Evolutionary conservation across 2,113 vertebrate genomes (phyloP).

Genomic region (Aleadryas rufinucha): DNA sequence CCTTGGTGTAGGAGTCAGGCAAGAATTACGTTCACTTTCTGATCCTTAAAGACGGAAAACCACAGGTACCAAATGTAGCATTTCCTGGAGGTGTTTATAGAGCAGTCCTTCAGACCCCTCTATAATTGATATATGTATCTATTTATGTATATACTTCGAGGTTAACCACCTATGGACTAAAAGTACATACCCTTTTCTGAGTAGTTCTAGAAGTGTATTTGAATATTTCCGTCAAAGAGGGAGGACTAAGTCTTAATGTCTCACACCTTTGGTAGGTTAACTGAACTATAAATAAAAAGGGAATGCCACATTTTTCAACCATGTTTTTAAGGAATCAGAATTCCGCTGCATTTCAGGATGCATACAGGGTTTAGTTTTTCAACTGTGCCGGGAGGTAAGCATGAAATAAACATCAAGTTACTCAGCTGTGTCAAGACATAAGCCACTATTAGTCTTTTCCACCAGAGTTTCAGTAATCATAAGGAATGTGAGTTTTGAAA

Average conservation of each 20-base stretch:
- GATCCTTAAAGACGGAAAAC: not conserved
- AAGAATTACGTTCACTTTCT: not conserved
- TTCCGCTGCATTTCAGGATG: not conserved
- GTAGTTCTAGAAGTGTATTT: not conserved
- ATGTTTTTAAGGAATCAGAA: not conserved
- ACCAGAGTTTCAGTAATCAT: not conserved
- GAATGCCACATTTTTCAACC: rapidly evolving
- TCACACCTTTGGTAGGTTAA: not conserved
- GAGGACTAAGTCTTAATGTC: not conserved
- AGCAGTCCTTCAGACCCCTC: not conserved
- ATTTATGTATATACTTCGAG: rapidly evolving
- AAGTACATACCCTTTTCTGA: not conserved
- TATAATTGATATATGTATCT: not conserved
- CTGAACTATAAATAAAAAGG: not conserved
- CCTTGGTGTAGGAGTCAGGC: no score
- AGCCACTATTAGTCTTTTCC: not conserved
- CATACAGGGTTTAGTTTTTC: not conserved
- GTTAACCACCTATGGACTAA: not conserved
- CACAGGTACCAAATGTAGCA: not conserved
- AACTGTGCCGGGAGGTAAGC: not conserved
- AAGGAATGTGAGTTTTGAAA: not conserved
- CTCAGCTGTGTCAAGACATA: not conserved
- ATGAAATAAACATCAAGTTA: not conserved
- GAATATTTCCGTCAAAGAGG: not conserved
- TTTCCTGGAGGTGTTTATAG: not conserved